Evolutionary conservation across 2,797 vertebrate species (phyloP).

Genomic region (Gallinago solitaria): DNA sequence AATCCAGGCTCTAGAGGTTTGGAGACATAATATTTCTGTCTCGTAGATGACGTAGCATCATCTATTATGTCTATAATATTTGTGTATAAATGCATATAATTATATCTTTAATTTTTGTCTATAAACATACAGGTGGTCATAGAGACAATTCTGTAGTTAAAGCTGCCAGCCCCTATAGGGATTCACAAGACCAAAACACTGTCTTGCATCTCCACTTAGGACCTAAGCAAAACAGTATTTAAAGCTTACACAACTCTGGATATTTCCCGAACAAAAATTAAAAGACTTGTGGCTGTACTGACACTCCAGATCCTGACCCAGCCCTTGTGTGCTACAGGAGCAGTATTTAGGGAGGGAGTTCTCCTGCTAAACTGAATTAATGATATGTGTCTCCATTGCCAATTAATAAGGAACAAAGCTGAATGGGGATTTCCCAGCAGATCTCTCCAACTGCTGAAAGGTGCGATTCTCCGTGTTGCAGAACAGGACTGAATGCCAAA

Average conservation of each 20-base stretch:
- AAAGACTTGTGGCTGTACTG: not conserved
- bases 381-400: not conserved
- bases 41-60: too few species aligned
- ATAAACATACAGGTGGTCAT: not conserved
- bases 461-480: not conserved
- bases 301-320: not conserved
- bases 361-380: not conserved
- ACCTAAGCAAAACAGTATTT: not conserved
- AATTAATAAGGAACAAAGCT: not conserved
- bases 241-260: not conserved
- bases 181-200: not conserved
- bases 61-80: too few species aligned
- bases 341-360: not conserved
- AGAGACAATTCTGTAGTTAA: not conserved
- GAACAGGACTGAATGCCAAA: not conserved
- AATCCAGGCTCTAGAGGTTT: not conserved
- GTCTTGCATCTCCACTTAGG: not conserved
- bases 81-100: too few species aligned
- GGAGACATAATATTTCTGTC: not conserved
- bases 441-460: not conserved
- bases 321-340: not conserved
- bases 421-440: not conserved
- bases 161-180: not conserved
- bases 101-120: too few species aligned
- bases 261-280: not conserved